Conservation (phyloP, 2,797 vertebrate genomes). For the Bucorvus abyssinicus region DNA sequence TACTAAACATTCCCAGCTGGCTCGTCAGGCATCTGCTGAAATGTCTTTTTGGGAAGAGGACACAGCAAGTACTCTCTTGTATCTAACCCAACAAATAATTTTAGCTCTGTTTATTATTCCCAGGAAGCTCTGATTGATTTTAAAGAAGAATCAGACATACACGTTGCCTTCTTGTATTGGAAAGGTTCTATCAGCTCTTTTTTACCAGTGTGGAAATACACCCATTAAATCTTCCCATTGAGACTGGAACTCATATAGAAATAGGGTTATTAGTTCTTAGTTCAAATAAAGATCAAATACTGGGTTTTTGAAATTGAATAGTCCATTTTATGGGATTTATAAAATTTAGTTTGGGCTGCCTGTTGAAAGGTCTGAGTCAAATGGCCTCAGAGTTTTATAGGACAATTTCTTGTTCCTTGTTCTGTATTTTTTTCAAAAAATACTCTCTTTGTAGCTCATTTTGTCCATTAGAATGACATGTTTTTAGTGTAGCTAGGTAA, state of each 20-base stretch:
- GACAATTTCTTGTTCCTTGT: not conserved
- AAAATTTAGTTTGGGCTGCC: not conserved
- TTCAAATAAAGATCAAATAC: not conserved
- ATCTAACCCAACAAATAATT: slow-evolving; percentile 1
- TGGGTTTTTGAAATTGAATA: not conserved
- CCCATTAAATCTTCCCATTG: not conserved
- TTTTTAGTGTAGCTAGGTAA: not conserved
- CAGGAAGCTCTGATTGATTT: not conserved
- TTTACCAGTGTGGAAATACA: not conserved
- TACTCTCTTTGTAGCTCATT: not conserved
- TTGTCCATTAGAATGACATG: not conserved
- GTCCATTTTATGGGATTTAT: not conserved
- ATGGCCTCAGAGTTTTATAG: not conserved
- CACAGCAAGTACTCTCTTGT: not conserved
- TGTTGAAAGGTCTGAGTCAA: not conserved
- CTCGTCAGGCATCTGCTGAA: not conserved
- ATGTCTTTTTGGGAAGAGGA: slow-evolving; percentile 24
- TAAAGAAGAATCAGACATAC: not conserved
- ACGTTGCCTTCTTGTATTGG: not conserved
- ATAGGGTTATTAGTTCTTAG: not conserved
- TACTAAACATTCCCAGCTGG: slow-evolving; percentile 45
- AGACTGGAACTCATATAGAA: not conserved
- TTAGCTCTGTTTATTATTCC: slow-evolving; percentile 33
- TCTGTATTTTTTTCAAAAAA: not conserved
- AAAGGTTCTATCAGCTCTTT: not conserved